Conservation (phyloP, 1,140 invertebrate species). For the Caenorhabditis briggsae region DNA sequence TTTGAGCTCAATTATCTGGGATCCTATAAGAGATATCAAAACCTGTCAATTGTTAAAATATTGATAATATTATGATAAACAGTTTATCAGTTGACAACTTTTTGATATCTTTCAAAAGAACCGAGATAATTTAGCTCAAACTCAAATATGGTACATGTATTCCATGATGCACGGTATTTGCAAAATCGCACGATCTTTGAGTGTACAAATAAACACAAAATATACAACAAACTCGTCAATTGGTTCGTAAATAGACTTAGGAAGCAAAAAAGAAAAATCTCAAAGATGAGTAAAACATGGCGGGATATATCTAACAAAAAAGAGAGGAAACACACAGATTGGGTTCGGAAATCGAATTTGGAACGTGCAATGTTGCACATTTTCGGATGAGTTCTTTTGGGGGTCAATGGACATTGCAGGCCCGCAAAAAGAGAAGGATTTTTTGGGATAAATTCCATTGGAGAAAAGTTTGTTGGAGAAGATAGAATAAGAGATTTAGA, state of each 20-base stretch:
- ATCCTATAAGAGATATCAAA: too few species aligned
- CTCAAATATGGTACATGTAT: background rate
- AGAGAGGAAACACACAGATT: background rate
- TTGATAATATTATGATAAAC: too few species aligned
- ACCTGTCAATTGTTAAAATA: too few species aligned
- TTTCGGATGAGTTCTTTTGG: background rate
- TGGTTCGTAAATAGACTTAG: background rate
- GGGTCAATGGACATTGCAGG: slow-evolving; percentile 34
- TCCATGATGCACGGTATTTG: background rate
- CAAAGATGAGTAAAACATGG: slow-evolving; percentile 35
- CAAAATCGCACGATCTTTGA: background rate
- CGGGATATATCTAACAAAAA: background rate
- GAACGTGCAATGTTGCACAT: slow-evolving; percentile 55
- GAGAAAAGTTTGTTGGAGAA: slow-evolving; percentile 20
- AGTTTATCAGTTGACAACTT: too few species aligned
- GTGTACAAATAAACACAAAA: background rate
- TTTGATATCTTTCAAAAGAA: too few species aligned
- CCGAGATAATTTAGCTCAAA: too few species aligned
- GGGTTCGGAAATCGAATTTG: slow-evolving; percentile 53
- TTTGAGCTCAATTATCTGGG: background rate
- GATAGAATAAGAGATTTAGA: slow-evolving; percentile 8
- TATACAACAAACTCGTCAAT: background rate
- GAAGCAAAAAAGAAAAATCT: background rate
- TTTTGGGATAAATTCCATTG: slow-evolving; percentile 4
- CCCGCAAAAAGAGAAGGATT: background rate